A percentile compares a stretch with the other conserved stretches of the same genome.
These are phyloP conservation scores for Peromyscus melanophrys DNA, from an alignment of 2,797 vertebrate species.

Conservation along the genomic window DNA sequence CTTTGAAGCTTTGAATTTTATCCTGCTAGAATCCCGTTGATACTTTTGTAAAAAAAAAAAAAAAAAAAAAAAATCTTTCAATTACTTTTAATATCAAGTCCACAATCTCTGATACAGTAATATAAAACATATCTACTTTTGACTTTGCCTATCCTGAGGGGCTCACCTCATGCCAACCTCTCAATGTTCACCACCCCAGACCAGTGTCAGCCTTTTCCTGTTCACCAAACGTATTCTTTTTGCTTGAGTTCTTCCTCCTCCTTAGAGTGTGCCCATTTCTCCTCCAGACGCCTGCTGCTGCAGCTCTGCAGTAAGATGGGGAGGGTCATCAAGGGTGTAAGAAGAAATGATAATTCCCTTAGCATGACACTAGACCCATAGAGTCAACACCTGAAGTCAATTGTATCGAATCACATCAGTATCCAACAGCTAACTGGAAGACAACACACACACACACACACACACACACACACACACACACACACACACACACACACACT, in stretches of 20 bases:
- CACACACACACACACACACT: neutral
- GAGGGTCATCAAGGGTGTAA: neutral
- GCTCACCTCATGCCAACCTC: neutral
- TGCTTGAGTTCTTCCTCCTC: neutral
- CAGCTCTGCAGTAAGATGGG: neutral
- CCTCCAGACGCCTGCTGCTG: neutral
- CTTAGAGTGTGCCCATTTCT: neutral
- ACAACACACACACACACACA: neutral
- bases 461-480: neutral
- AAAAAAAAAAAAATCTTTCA: neutral
- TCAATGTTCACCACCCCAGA: rapidly evolving
- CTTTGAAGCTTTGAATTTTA: neutral
- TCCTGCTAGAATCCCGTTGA: neutral
- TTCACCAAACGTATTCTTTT: neutral
- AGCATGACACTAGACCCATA: neutral
- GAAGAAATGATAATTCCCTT: neutral
- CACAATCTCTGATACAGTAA: no score
- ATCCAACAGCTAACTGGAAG: neutral
- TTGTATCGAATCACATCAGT: neutral
- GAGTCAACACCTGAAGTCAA: neutral
- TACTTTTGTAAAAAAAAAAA: neutral
- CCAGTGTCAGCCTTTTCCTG: no score
- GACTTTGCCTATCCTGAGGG: neutral
- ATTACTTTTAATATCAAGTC: neutral
- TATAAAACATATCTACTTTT: neutral